Conservation (phyloP, 2,888 invertebrate genomes). For the Cinara cedri region DNA sequence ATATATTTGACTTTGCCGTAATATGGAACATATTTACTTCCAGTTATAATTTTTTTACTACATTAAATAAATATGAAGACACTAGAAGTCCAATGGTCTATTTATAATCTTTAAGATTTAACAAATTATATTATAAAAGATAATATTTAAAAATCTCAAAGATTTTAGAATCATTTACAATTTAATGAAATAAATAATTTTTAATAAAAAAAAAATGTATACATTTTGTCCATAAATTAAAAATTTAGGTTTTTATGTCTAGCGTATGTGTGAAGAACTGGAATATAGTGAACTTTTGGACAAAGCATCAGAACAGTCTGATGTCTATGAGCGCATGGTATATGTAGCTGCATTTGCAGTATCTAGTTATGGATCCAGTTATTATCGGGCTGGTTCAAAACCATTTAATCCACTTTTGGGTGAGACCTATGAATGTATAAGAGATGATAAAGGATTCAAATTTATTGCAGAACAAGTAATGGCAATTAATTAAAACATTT, state of each 20-base stretch:
- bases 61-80: too few species aligned
- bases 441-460: slow-evolving; percentile 79
- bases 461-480: slow-evolving; percentile 79
- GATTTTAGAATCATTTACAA: not conserved
- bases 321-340: slow-evolving; percentile 76
- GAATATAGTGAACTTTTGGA: slow-evolving; percentile 83
- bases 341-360: slow-evolving; percentile 82
- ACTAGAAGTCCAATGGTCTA: too few species aligned
- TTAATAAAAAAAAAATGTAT: not conserved
- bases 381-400: slow-evolving; percentile 78
- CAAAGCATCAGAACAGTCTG: slow-evolving; percentile 72
- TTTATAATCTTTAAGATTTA: too few species aligned
- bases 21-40: too few species aligned
- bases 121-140: too few species aligned
- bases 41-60: too few species aligned
- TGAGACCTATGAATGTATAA: slow-evolving; percentile 81
- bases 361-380: slow-evolving; percentile 76
- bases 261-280: slow-evolving; percentile 81
- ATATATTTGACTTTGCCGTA: too few species aligned
- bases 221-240: not conserved
- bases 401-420: slow-evolving; percentile 84
- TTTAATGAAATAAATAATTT: not conserved
- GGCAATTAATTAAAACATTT: not conserved
- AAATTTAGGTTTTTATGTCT: not conserved
- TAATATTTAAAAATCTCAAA: not conserved